Evolutionary conservation across 2,113 vertebrate species (phyloP), one percentile per base, ranked within the genome.

Genomic region (Indicator indicator): DNA sequence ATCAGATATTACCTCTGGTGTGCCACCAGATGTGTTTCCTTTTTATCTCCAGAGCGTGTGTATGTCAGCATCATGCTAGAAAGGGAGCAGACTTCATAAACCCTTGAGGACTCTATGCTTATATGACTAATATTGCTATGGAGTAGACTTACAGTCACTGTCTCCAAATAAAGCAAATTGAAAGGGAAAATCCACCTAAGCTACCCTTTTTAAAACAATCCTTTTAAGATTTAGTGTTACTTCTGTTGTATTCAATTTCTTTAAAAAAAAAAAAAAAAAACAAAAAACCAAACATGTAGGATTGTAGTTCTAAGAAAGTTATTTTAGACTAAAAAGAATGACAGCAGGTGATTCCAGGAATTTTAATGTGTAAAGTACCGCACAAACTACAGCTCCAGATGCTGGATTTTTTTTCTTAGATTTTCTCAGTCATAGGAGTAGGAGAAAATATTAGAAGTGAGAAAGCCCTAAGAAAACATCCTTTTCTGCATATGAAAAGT

Each of bases 321-420:
- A 23, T 78, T 93, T 83, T 74, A 38, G 26, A 80, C 77, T 60
- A 74, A 74, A 73, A 81, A 42, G 3, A 46, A 83, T 32, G 24
- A 28, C 32, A 36, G 30, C 7, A 67, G 50, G 8, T 82, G 36
- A 88, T 94, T 93, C 14, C 27, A 80, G 11, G 9, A 2, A 8
- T 77, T 83, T 83, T 28, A 56, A 36, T 44, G 20, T 33, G 18
- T 56, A 56, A 93, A 8, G 9, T 70, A 30, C 38, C 67, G 27
- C 21, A 63, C 12, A 96, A 89, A 89, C 54, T 73, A 59, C 24
- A 88, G 73, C 83, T 92, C 71, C 87, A 92, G 78, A 86, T 92
- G 64, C 90, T 94, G 83, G 65, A 48, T 71, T 65, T 58, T 86
- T 88, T 85, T 42, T 14, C 42, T 8, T 42, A 15, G 42, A 50